Base-by-base conservation (phyloP, 2,888 invertebrate genomes). In the Polylopha cassiicola region DNA sequence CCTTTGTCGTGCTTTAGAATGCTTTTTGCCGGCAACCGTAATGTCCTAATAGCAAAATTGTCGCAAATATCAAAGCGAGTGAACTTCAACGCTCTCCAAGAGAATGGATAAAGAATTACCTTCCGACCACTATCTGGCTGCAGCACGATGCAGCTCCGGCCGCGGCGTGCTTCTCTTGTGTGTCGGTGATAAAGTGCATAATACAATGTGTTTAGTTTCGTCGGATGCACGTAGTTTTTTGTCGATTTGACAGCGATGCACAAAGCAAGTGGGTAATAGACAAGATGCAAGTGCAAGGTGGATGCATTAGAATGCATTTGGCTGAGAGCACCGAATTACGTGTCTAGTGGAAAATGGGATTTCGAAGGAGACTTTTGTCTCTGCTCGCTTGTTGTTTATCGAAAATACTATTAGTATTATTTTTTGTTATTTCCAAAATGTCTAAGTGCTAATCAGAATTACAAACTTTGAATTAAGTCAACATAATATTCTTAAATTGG, bases 261-360 rank as follows among this genome's bases (percentile, higher is more conserved):
- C 84, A 84, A 84, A 84, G 84, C 76, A 60, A 85, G 84, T 75
- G 79, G 63, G 53, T 82, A 85, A 85, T 85, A 79, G 78, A 71
- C 68, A 73, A n/a, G 77, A 80, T 75, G 10, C 29, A 62, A 65
- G 72, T 71, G 63, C 66, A 61, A 73, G 63, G 70, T 42, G 46
- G 44, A 50, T 63, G 73, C 80, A 79, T 80, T 79, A 74, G 63
- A 59, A 57, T 79, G 73, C 81, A 80, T 81, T 73, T 73, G 72
- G 39, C 45, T 50, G 16, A 24, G 20, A 16, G 23, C 29, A 28
- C 30, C 22, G 20, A 4, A 13, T 7, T 9, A 11, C 20, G 29
- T 10, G 44, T 14, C 39, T 43, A 57, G 57, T 58, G 51, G 52
- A 56, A 50, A 39, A n/a, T n/a, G n/a, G n/a, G n/a, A n/a, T n/a